Conservation (phyloP, 2,113 vertebrate genomes). For the Pimephales promelas region DNA sequence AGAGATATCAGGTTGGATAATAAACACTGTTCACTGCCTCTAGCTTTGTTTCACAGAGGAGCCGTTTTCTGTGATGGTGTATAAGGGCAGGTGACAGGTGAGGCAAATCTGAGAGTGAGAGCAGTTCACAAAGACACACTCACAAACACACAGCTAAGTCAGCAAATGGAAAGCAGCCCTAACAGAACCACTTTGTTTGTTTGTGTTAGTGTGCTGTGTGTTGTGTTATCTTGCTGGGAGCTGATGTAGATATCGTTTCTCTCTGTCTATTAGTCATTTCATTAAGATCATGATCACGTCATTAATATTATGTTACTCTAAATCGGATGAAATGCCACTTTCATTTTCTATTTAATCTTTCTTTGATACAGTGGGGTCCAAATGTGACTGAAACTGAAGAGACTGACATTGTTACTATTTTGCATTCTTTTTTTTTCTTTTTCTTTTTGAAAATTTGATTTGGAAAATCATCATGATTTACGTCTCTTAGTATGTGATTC, state of each 20-base stretch:
- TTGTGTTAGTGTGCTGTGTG: conserved; percentile 7
- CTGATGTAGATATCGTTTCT: neutral
- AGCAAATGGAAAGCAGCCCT: conserved; percentile 42
- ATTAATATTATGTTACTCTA: conserved; percentile 1
- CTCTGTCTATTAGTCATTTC: neutral
- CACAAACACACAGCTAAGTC: conserved; percentile 25
- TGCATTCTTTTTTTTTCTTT: neutral
- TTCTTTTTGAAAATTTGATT: neutral
- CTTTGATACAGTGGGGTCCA: neutral
- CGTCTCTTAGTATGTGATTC: neutral
- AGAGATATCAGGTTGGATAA: conserved; percentile 55
- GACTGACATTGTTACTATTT: neutral
- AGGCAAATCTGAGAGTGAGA: conserved; percentile 43
- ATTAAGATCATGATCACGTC: neutral
- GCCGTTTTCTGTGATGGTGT: conserved; percentile 56
- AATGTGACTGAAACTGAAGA: neutral
- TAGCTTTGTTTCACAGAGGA: conserved; percentile 59
- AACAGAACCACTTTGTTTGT: conserved; percentile 43
- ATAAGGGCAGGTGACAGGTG: conserved; percentile 69
- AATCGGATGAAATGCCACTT: neutral
- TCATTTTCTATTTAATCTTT: neutral
- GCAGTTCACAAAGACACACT: neutral
- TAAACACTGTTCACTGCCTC: conserved; percentile 62
- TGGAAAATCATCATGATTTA: neutral
- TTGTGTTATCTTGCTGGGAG: conserved; percentile 5